A percentile compares a stretch with the other conserved stretches of the same genome.
phyloP scores from a whole-genome alignment of 2,888 invertebrate genomes.

The Drosophila neoperkinsi region DNA sequence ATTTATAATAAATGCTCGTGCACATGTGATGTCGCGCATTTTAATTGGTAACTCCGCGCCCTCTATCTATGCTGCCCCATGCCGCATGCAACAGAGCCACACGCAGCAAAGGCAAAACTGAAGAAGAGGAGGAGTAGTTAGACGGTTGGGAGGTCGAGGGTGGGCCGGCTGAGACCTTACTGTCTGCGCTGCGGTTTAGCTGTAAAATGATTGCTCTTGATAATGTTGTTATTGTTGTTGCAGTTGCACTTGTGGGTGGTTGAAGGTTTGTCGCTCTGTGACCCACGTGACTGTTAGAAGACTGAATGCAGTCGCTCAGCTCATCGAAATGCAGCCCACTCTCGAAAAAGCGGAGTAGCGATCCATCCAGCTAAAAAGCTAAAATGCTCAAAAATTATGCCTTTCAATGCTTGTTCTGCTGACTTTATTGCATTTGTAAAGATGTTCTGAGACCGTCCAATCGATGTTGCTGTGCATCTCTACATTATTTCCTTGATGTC shows the following conservation, averaged over 20 bases:
- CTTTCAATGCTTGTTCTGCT: slow-evolving; percentile 1
- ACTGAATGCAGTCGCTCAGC: slow-evolving; percentile 49
- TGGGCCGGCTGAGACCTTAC: slow-evolving; percentile 23
- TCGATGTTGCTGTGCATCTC: too few relatives aligned
- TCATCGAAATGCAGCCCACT: slow-evolving; percentile 48
- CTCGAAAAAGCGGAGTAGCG: slow-evolving; percentile 15
- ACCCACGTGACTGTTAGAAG: slow-evolving; percentile 69
- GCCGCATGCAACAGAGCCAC: slow-evolving; percentile 7
- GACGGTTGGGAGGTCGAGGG: background rate
- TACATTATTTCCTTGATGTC: background rate
- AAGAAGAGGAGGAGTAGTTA: background rate
- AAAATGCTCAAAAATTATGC: background rate
- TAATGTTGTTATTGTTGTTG: slow-evolving; percentile 31
- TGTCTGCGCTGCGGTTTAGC: slow-evolving; percentile 60
- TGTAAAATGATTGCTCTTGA: slow-evolving; percentile 63
- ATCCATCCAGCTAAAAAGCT: background rate
- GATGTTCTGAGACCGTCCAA: background rate
- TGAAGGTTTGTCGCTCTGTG: slow-evolving; percentile 38
- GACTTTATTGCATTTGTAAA: too few relatives aligned
- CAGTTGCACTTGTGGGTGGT: slow-evolving; percentile 24
- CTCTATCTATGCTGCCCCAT: background rate
- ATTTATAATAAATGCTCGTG: slow-evolving; percentile 77
- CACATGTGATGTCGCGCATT: slow-evolving; percentile 80
- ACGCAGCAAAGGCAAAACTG: background rate
- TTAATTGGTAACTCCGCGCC: slow-evolving; percentile 61